phyloP scores from a whole-genome alignment of 2,113 vertebrate genomes.

The Lynx canadensis region DNA sequence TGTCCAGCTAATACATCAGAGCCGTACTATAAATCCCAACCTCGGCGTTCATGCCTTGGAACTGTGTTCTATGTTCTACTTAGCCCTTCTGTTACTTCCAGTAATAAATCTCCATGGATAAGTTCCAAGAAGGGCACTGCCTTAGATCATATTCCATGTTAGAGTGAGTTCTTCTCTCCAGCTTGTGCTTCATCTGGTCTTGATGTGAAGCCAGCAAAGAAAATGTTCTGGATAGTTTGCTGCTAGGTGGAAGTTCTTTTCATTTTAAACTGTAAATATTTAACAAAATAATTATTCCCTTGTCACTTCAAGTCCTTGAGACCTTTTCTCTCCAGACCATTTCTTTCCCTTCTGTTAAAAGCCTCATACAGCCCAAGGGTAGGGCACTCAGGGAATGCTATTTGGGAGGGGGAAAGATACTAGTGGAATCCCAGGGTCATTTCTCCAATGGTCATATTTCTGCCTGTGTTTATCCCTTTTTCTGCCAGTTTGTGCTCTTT shows the following conservation, averaged over 20 bases:
- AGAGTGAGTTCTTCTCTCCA: slow-evolving; percentile 65
- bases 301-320: slow-evolving; percentile 51
- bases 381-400: slow-evolving; percentile 2
- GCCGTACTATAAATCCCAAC: slow-evolving; percentile 49
- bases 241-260: slow-evolving; percentile 9
- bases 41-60: slow-evolving; percentile 63
- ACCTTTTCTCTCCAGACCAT: slow-evolving; percentile 38
- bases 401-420: slow-evolving; percentile 20
- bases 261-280: slow-evolving; percentile 56
- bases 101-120: slow-evolving; percentile 69
- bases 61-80: slow-evolving; percentile 63
- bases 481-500: slow-evolving; percentile 62
- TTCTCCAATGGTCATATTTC: slow-evolving; percentile 60
- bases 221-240: slow-evolving; percentile 52
- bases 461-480: slow-evolving; percentile 53
- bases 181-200: slow-evolving; percentile 38
- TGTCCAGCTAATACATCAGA: slow-evolving; percentile 23
- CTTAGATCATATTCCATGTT: slow-evolving; percentile 69
- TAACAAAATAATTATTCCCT: slow-evolving; percentile 32
- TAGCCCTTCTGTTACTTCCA: slow-evolving; percentile 62
- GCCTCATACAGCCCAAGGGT: neutral
- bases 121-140: slow-evolving; percentile 65
- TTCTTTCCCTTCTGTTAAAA: slow-evolving; percentile 58
- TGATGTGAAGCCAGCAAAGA: slow-evolving; percentile 47
- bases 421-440: slow-evolving; percentile 48